Conservation (phyloP, 2,888 invertebrate species). For the Petrophora chlorosata region DNA sequence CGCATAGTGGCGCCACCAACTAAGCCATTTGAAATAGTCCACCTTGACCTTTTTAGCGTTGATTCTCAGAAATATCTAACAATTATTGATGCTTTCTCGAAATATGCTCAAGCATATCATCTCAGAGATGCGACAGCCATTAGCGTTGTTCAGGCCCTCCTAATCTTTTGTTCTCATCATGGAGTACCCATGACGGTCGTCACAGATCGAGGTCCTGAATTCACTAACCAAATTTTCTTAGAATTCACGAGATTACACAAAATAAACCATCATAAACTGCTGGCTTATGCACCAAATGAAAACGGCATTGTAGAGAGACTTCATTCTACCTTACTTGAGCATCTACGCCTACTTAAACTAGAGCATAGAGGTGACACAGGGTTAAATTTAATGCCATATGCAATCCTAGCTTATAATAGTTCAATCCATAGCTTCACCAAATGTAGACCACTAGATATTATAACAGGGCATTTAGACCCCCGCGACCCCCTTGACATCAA, state of each 20-base stretch:
- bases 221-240: conserved; percentile 25
- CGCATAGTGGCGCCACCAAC: neutral
- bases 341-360: conserved; percentile 9
- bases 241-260: conserved; percentile 27
- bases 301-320: conserved; percentile 18
- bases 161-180: conserved; percentile 15
- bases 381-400: conserved; percentile 9
- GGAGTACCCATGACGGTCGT: conserved; percentile 17
- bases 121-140: conserved; percentile 21
- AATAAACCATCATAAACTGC: conserved; percentile 6
- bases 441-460: conserved; percentile 32
- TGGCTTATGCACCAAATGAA: conserved; percentile 16
- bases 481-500: conserved; percentile 30
- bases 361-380: conserved; percentile 1
- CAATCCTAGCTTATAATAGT: conserved; percentile 15
- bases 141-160: neutral
- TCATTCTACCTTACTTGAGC: conserved; percentile 14
- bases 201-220: conserved; percentile 32
- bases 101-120: conserved; percentile 22
- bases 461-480: conserved; percentile 38
- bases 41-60: neutral
- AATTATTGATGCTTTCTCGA: neutral
- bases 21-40: neutral
- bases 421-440: conserved; percentile 9
- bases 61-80: neutral